Conservation (phyloP, 2,797 vertebrate species). For the Morelia viridis region DNA sequence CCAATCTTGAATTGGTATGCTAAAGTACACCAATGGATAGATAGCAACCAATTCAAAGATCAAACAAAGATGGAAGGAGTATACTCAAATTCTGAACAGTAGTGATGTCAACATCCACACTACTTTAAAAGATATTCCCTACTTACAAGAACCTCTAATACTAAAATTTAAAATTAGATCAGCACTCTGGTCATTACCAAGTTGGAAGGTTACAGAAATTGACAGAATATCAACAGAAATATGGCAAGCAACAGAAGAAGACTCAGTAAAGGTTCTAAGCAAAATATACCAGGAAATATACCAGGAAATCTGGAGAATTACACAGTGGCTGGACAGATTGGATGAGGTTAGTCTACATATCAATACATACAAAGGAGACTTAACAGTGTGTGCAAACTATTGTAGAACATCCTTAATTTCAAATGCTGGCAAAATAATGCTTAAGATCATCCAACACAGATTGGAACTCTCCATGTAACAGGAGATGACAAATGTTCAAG, state of each 20-base stretch:
- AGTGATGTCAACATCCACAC: background rate
- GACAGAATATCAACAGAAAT: too few species aligned
- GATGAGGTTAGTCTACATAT: background rate
- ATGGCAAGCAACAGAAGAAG: too few species aligned
- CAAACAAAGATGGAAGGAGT: background rate
- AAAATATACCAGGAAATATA: background rate
- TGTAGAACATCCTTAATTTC: background rate
- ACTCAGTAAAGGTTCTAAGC: too few species aligned
- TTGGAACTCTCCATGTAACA: background rate
- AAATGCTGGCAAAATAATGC: background rate
- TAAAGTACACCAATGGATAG: background rate
- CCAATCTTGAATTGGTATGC: background rate
- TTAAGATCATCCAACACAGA: background rate
- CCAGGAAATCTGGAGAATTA: background rate
- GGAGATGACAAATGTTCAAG: background rate
- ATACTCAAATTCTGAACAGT: background rate
- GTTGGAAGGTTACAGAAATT: too few species aligned
- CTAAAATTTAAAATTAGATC: too few species aligned
- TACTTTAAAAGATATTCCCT: background rate
- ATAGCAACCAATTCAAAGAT: background rate
- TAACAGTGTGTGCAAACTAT: background rate
- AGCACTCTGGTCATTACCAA: too few species aligned
- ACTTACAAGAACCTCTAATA: too few species aligned
- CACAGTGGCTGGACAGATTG: background rate
- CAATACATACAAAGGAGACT: background rate